Conservation (phyloP, 2,113 vertebrate species). For the Sardina pilchardus region DNA sequence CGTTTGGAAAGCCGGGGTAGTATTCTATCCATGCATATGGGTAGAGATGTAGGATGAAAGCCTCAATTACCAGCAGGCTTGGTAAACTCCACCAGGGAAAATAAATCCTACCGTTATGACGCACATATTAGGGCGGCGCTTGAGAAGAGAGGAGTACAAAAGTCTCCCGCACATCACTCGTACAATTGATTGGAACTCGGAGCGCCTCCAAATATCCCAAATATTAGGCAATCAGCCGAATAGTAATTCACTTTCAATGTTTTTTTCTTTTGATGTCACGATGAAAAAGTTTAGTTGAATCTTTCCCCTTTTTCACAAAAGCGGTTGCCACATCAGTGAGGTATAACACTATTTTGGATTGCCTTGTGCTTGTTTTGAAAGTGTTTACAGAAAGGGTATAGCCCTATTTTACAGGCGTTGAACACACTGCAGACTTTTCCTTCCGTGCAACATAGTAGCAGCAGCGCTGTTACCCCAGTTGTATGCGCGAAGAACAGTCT, state of each 20-base stretch:
- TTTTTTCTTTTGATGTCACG: background rate
- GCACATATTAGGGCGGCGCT: constrained; percentile 14
- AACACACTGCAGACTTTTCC: background rate
- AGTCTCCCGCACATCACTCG: background rate
- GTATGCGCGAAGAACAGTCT: background rate
- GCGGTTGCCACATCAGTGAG: background rate
- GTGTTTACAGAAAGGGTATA: background rate
- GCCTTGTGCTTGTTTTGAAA: background rate
- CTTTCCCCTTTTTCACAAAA: background rate
- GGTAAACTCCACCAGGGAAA: background rate
- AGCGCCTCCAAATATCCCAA: background rate
- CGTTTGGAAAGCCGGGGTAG: background rate
- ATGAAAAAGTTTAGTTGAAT: background rate
- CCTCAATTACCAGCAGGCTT: background rate
- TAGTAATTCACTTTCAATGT: background rate
- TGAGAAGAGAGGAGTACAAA: background rate
- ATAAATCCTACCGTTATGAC: constrained; percentile 11
- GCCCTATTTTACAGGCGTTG: background rate
- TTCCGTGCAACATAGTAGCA: background rate
- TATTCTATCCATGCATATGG: background rate
- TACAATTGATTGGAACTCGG: background rate
- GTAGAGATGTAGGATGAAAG: background rate
- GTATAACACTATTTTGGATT: background rate
- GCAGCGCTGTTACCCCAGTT: background rate
- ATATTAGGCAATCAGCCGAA: background rate